Evolutionary conservation across 2,113 vertebrate species (phyloP).

Genomic region (Smithornis capensis): DNA sequence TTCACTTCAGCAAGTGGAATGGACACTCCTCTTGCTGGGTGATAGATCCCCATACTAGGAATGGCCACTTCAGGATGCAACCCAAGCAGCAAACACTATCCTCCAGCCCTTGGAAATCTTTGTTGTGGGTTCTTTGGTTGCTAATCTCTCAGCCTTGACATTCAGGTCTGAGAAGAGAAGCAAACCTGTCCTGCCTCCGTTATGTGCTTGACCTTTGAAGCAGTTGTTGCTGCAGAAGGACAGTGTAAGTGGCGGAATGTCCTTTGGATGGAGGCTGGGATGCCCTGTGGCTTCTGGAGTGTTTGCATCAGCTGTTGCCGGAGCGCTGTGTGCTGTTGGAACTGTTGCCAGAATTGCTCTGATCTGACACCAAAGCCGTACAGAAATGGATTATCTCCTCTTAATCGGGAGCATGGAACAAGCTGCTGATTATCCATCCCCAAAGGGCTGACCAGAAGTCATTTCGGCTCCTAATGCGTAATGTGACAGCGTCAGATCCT

Average conservation of each 20-base stretch:
- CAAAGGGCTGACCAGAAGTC: background rate
- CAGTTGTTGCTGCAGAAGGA: conserved; percentile 21
- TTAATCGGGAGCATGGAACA: conserved; percentile 19
- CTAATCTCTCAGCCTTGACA: conserved; percentile 5
- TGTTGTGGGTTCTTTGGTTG: background rate
- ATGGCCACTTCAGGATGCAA: background rate
- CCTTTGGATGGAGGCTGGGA: background rate
- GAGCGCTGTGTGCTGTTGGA: background rate
- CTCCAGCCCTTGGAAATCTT: background rate
- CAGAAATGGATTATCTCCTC: conserved; percentile 48
- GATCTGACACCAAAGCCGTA: conserved; percentile 15
- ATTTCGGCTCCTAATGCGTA: background rate
- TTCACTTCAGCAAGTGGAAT: background rate
- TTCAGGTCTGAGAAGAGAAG: background rate
- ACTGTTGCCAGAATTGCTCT: conserved; percentile 42
- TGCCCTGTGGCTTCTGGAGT: background rate
- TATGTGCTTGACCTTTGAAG: conserved; percentile 39
- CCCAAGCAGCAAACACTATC: background rate
- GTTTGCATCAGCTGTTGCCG: conserved; percentile 35
- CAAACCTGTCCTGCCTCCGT: background rate
- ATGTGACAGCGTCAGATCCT: background rate
- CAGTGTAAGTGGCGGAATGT: background rate
- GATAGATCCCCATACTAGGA: accelerated
- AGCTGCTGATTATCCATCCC: background rate
- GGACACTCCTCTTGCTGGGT: background rate